Conservation (phyloP, 2,797 vertebrate genomes). For the Streptopelia turtur region DNA sequence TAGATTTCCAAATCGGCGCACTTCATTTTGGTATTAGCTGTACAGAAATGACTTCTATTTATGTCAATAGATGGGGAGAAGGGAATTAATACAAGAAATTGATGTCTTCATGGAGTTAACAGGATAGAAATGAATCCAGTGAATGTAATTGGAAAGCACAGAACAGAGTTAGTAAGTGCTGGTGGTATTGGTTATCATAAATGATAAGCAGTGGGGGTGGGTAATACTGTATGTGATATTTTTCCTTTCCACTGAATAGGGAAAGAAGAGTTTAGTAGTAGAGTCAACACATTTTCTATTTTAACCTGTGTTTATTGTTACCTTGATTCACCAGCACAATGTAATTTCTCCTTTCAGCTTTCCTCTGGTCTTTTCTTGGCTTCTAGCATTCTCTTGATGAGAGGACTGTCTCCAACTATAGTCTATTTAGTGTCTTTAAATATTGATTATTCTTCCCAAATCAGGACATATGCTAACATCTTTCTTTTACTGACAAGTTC, state of each 20-base stretch:
- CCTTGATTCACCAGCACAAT: neutral
- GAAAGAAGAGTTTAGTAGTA: neutral
- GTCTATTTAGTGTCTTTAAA: slow-evolving; percentile 12
- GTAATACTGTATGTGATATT: neutral
- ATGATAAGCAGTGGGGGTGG: neutral
- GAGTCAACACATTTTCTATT: neutral
- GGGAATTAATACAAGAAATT: neutral
- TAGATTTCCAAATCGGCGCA: neutral
- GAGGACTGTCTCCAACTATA: neutral
- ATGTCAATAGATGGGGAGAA: neutral
- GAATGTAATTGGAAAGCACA: neutral
- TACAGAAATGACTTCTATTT: neutral
- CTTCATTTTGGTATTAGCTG: neutral
- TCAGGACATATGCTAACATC: neutral
- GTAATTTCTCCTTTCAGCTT: neutral
- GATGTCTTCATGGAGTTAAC: neutral
- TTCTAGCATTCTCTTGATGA: neutral
- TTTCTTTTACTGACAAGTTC: neutral
- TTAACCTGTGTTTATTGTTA: neutral
- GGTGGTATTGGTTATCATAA: neutral
- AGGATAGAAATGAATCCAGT: neutral
- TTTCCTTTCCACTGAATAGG: neutral
- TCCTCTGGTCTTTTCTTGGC: neutral
- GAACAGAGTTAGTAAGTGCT: neutral
- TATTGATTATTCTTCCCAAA: slow-evolving; percentile 22